Evolutionary conservation across 2,113 vertebrate genomes (phyloP).

Genomic region (Nanorana parkeri): DNA sequence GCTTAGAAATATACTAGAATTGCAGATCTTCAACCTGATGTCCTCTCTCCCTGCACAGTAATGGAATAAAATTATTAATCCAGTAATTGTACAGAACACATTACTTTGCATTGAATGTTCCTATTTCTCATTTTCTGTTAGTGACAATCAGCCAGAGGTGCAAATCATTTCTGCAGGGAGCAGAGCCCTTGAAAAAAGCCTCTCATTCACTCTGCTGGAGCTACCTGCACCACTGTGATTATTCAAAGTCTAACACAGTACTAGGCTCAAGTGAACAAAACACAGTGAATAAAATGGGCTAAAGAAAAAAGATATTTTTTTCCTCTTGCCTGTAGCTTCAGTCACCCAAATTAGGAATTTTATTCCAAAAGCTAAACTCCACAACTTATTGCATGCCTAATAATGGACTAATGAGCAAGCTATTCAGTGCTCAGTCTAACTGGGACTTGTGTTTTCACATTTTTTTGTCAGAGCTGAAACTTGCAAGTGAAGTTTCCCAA

Average conservation of each 20-base stretch:
- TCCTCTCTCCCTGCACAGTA: conserved; percentile 83
- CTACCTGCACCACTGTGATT: conserved; percentile 77
- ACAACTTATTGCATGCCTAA: conserved; percentile 24
- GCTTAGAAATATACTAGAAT: conserved; percentile 94
- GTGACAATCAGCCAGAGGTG: conserved; percentile 87
- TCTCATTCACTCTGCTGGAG: conserved; percentile 72
- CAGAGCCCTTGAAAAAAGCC: conserved; percentile 73
- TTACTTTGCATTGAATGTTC: conserved; percentile 91
- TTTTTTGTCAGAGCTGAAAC: conserved; percentile 30
- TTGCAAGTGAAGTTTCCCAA: conserved; percentile 34
- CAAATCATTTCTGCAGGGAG: conserved; percentile 83
- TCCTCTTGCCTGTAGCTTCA: conserved; percentile 64
- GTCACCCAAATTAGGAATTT: conserved; percentile 65
- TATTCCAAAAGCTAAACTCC: conserved; percentile 59
- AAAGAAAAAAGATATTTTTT: conserved; percentile 70
- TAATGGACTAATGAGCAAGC: conserved; percentile 53
- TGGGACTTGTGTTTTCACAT: conserved; percentile 42
- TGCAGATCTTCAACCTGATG: conserved; percentile 92
- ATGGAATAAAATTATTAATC: conserved; percentile 98
- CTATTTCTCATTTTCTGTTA: conserved; percentile 87
- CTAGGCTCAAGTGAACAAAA: conserved; percentile 73
- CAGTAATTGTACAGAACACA: conserved; percentile 94
- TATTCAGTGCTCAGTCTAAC: conserved; percentile 47
- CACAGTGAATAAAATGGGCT: conserved; percentile 76
- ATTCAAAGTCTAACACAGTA: conserved; percentile 69